Base-by-base conservation (phyloP, 53 echinoderm and acorn worm species). In the Paracentrotus lividus region DNA sequence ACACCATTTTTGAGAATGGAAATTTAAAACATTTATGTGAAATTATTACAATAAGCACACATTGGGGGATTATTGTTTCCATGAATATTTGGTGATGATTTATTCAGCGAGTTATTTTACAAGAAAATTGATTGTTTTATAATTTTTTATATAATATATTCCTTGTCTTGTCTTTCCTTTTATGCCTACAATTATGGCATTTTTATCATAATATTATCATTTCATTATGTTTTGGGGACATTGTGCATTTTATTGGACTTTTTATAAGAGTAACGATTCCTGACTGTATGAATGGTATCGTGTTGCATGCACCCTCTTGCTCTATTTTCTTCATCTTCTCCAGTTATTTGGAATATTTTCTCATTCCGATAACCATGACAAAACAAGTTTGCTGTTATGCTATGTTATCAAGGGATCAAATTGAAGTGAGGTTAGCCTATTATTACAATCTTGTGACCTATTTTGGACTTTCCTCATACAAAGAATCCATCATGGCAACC, bases 351-450 rank as follows among this genome's bases (percentile, higher is more conserved):
- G 88, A 6, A 59, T 36, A 36, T 58, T 88, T 24, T 61, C 69
- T 45, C 32, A 61, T 45, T 6, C 27, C 24, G 0, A 90, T 47
- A 90, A 68, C 14, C 40, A 72, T 32, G 18, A 32, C 40, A 16
- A 72, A 38, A 72, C 72, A 72, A 8, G 21, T 36, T 36, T 72
- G 40, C 36, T 72, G 72, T 72, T 72, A 72, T 72, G 36, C 72
- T 72, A 40, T 72, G 40, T 72, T 72, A 72, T 72, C 72, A 72
- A 38, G 72, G 72, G 72, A 72, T 38, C 36, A 2, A 72, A 72
- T 72, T 40, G 40, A 38, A 38, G 14, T 72, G 72, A 20, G 40
- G 72, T 72, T 72, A 40, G 72, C 72, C 72, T 72, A 18, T 15
- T 21, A 38, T 72, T 0, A 4, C 72, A 40, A 20, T 40, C 72